These are phyloP conservation scores for Prosapia bicincta DNA, from an alignment of 2,888 invertebrate species.

Conservation along the genomic window DNA sequence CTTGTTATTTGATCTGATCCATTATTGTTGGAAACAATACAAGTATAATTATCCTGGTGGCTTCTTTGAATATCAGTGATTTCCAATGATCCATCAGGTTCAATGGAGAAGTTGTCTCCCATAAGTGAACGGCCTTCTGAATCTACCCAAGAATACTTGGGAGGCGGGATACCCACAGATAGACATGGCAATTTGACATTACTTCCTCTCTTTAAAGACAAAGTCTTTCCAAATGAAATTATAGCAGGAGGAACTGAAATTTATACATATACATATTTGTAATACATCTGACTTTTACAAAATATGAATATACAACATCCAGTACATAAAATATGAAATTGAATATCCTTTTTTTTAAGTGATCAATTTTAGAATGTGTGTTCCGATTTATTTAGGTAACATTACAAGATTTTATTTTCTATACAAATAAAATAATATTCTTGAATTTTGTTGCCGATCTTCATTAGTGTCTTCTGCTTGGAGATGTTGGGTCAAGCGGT, in stretches of 20 bases:
- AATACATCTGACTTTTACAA: too few species aligned
- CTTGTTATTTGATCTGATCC: constrained; percentile 44
- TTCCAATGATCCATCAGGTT: constrained; percentile 42
- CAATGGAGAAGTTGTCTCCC: constrained; percentile 26
- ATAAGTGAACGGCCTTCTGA: constrained; percentile 32
- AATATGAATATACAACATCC: too few species aligned
- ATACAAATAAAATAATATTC: too few species aligned
- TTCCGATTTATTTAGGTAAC: too few species aligned
- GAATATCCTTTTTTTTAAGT: too few species aligned
- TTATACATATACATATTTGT: too few species aligned
- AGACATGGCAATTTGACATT: constrained; percentile 54
- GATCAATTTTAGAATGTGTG: too few species aligned
- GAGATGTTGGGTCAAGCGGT: too few species aligned
- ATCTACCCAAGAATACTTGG: constrained; percentile 39
- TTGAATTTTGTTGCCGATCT: too few species aligned
- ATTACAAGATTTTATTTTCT: too few species aligned
- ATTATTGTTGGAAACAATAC: constrained; percentile 42
- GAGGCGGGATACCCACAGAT: constrained; percentile 52
- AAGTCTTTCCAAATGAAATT: constrained; percentile 54
- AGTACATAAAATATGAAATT: too few species aligned
- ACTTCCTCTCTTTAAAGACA: constrained; percentile 53
- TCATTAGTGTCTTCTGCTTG: too few species aligned
- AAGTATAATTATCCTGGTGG: constrained; percentile 45
- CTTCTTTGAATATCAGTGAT: constrained; percentile 41
- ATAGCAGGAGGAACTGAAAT: constrained; percentile 53